Evolutionary conservation across 2,888 invertebrate species (phyloP).

Genomic region (Alviniconcha strummeri): DNA sequence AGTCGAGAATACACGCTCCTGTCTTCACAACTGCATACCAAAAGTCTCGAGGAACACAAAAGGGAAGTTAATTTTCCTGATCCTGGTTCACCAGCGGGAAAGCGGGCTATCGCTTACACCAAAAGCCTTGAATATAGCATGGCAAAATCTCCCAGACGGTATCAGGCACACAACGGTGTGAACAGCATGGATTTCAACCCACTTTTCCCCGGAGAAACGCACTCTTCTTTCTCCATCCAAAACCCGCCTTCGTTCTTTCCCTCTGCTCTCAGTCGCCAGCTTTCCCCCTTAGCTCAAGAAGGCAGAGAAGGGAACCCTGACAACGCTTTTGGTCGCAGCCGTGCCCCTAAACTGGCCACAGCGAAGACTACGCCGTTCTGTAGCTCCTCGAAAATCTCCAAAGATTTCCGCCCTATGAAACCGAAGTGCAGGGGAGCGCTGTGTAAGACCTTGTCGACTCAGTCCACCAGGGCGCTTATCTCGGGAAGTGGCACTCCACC

Average conservation of each 20-base stretch:
- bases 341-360: not conserved
- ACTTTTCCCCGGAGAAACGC: not conserved
- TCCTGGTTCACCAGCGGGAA: no score
- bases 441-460: slow-evolving; percentile 14
- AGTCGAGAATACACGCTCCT: no score
- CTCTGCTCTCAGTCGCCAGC: not conserved
- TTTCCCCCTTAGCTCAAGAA: not conserved
- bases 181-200: slow-evolving; percentile 12
- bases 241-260: not conserved
- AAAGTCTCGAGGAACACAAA: not conserved
- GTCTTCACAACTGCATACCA: not conserved
- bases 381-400: not conserved
- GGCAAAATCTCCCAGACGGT: not conserved
- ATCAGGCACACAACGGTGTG: not conserved
- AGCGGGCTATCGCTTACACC: not conserved
- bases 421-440: not conserved
- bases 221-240: no score
- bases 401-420: not conserved
- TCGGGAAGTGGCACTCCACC: not conserved
- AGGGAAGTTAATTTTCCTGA: no score
- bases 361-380: not conserved
- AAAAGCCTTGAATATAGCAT: not conserved
- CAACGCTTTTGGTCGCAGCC: not conserved
- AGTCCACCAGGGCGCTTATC: slow-evolving; percentile 29
- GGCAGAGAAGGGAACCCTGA: not conserved